A percentile compares a stretch with the other conserved stretches of the same genome.
Conservation (phyloP, 2,888 invertebrate species). For the Drosophila gaucha region DNA sequence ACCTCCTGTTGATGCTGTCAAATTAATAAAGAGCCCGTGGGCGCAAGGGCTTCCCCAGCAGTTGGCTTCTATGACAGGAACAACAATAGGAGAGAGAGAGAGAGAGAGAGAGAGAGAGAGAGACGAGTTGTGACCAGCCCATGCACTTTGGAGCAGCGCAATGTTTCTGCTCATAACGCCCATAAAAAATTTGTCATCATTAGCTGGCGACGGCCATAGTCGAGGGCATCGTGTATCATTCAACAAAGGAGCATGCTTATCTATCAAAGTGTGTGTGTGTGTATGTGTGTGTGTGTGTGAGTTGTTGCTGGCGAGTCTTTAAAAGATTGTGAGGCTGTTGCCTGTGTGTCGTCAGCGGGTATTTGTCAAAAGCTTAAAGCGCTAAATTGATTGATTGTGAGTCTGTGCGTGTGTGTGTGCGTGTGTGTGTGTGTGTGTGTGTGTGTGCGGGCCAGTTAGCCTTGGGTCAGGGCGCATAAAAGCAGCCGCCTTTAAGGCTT, state of each 20-base stretch:
- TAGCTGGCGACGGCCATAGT: slow-evolving; percentile 49
- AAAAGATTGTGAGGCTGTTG: slow-evolving; percentile 58
- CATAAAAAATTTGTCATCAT: slow-evolving; percentile 80
- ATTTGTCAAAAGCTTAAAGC: slow-evolving; percentile 75
- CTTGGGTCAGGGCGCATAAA: slow-evolving; percentile 32
- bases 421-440: background rate
- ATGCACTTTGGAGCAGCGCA: slow-evolving; percentile 68
- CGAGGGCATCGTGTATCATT: slow-evolving; percentile 49
- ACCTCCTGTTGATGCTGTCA: slow-evolving; percentile 80
- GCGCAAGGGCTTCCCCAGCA: slow-evolving; percentile 20
- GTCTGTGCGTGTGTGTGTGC: slow-evolving; percentile 2
- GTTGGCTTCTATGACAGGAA: slow-evolving; percentile 7
- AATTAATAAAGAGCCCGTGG: slow-evolving; percentile 80
- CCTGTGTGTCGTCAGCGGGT: slow-evolving; percentile 47
- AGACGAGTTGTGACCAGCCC: slow-evolving; percentile 35
- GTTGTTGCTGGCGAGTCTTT: slow-evolving; percentile 50
- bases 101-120: background rate
- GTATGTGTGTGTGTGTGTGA: slow-evolving; percentile 28
- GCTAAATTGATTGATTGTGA: slow-evolving; percentile 74
- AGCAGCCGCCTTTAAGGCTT: slow-evolving; percentile 54
- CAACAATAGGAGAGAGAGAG: background rate
- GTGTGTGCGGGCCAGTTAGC: slow-evolving; percentile 23
- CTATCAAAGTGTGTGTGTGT: slow-evolving; percentile 60
- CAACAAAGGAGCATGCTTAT: slow-evolving; percentile 56
- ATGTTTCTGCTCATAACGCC: slow-evolving; percentile 70